Conservation (phyloP, 2,888 invertebrate genomes). For the Mimachlamys varia region DNA sequence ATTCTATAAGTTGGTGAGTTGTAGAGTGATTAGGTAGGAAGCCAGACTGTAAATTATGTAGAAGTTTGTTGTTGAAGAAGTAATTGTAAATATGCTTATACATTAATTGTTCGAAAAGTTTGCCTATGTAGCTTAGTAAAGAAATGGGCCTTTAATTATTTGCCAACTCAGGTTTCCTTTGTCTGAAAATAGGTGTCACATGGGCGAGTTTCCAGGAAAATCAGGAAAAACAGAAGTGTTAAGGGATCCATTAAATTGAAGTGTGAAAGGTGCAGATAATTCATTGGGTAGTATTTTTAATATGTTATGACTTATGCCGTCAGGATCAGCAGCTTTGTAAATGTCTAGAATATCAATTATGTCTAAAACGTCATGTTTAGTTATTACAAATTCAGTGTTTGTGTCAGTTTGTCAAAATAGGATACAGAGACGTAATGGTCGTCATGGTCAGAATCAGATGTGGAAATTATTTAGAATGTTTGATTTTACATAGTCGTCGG, state of each 20-base stretch:
- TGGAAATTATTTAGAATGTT: too few species aligned
- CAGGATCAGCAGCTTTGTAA: too few species aligned
- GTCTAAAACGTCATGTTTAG: background rate
- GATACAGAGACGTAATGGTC: too few species aligned
- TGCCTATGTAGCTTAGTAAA: background rate
- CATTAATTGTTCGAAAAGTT: background rate
- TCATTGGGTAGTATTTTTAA: background rate
- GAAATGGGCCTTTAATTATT: background rate
- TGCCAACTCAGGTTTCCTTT: background rate
- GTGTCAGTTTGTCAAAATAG: too few species aligned
- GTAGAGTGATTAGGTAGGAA: background rate
- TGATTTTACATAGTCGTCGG: too few species aligned
- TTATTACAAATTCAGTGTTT: background rate
- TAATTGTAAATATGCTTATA: background rate
- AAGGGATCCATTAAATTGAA: background rate
- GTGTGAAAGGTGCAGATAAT: background rate
- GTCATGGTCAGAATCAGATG: too few species aligned
- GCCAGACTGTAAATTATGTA: conserved; percentile 1
- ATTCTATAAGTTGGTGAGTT: background rate
- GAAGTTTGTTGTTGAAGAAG: conserved; percentile 10
- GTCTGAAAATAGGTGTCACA: background rate
- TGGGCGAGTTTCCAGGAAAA: background rate
- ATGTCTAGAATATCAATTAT: background rate
- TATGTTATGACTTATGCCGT: too few species aligned
- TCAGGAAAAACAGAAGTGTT: background rate